A percentile compares a stretch with the other conserved stretches of the same genome.
These are phyloP conservation scores for Agrypnus murinus DNA, from an alignment of 2,888 invertebrate genomes.

Conservation along the genomic window DNA sequence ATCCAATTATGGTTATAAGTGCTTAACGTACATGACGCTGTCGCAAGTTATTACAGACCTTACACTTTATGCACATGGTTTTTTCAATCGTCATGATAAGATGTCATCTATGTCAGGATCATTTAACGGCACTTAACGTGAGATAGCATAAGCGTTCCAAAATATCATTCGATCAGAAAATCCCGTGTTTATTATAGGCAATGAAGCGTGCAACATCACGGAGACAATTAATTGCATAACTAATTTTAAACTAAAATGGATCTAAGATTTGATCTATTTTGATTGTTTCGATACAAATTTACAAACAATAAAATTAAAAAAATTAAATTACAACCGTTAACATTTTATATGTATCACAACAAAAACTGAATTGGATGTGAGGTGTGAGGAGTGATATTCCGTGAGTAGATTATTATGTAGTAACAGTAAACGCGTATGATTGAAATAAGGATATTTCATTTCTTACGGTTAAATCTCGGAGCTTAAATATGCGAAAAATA, in stretches of 20 bases:
- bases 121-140: slow-evolving; percentile 47
- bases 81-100: slow-evolving; percentile 64
- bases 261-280: neutral
- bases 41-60: slow-evolving; percentile 59
- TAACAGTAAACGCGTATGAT: too few relatives aligned
- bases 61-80: slow-evolving; percentile 62
- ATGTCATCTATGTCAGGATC: slow-evolving; percentile 58
- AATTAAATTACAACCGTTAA: too few relatives aligned
- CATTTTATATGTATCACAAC: too few relatives aligned
- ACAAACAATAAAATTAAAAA: too few relatives aligned
- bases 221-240: slow-evolving; percentile 37
- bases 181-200: slow-evolving; percentile 38
- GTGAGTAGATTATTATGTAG: too few relatives aligned
- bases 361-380: too few relatives aligned
- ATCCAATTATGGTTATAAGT: slow-evolving; percentile 54
- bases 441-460: too few relatives aligned
- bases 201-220: slow-evolving; percentile 23
- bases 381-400: too few relatives aligned
- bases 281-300: too few relatives aligned
- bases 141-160: slow-evolving; percentile 40
- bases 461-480: too few relatives aligned
- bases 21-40: slow-evolving; percentile 61
- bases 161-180: slow-evolving; percentile 43
- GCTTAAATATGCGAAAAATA: too few relatives aligned
- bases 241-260: slow-evolving; percentile 17